Evolutionary conservation across 2,113 vertebrate genomes (phyloP).

Genomic region (Triplophysa tibetana): DNA sequence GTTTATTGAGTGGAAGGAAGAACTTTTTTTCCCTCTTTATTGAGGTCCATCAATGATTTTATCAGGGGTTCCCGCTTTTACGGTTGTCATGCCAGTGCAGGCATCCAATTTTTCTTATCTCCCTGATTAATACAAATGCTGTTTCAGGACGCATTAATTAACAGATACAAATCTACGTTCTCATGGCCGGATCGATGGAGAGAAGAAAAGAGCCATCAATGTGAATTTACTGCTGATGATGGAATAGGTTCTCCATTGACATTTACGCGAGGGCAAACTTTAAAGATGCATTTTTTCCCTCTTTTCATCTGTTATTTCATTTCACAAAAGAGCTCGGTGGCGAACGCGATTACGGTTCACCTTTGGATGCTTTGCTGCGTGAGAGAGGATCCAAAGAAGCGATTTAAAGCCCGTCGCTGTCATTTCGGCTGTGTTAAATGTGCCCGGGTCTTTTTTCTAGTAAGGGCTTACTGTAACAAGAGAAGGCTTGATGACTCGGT

Average conservation of each 20-base stretch:
- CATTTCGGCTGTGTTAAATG: slow-evolving; percentile 20
- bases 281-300: slow-evolving; percentile 72
- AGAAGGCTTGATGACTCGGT: slow-evolving; percentile 22
- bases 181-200: slow-evolving; percentile 99
- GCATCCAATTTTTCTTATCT: slow-evolving; percentile 99
- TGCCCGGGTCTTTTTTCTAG: slow-evolving; percentile 5
- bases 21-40: slow-evolving; percentile 89
- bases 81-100: slow-evolving; percentile 95
- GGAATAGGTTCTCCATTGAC: slow-evolving; percentile 91
- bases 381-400: slow-evolving; percentile 57
- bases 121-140: slow-evolving; percentile 99
- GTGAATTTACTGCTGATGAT: slow-evolving; percentile 99
- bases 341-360: slow-evolving; percentile 73
- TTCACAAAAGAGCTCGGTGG: slow-evolving; percentile 62
- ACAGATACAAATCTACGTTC: slow-evolving; percentile 99
- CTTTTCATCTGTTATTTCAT: slow-evolving; percentile 82
- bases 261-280: slow-evolving; percentile 83
- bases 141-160: slow-evolving; percentile 99
- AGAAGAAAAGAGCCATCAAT: slow-evolving; percentile 99
- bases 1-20: slow-evolving; percentile 98
- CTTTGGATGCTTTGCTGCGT: slow-evolving; percentile 64
- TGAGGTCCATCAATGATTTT: slow-evolving; percentile 96
- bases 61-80: slow-evolving; percentile 88
- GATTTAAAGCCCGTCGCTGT: slow-evolving; percentile 33
- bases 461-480: slow-evolving; percentile 23